Base-by-base conservation (phyloP, 2,113 vertebrate genomes). In the Maccullochella peelii region DNA sequence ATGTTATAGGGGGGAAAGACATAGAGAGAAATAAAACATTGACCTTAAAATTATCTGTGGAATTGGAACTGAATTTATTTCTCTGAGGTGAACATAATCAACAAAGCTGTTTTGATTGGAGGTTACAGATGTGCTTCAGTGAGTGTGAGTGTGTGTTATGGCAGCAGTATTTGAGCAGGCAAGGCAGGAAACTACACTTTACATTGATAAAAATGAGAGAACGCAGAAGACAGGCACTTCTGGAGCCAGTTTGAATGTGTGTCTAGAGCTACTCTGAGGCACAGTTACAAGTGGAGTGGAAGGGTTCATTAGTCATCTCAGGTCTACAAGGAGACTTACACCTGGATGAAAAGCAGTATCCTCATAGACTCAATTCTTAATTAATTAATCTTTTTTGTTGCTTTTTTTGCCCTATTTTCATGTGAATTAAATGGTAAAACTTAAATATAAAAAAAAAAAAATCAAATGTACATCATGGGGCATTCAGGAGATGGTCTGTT, bases 291-390 rank as follows among this genome's bases (percentile, higher is more conserved):
- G 62, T 65, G 70, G 25, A 76, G 62, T 55, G 61, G 59, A 62
- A 72, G 58, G 73, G 75, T 88, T 82, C 75, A 88, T 86, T 77
- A 85, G 55, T 82, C 21, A 67, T 25, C 49, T 16, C 30, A 44
- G 58, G n/a, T 55, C 70, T 54, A 54, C 15, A 1, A 76, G 67
- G 63, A 77, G 54, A 72, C 54, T 20, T 6, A 54, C 4, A 62
- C 75, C 65, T 52, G 47, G 38, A 57, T 5, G 18, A 79, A n/a
- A 15, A 49, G 49, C 27, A 11, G n/a, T 5, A 8, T 65, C 71
- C 25, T 67, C 62, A n/a, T 1, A 10, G 23, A 63, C 11, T n/a
- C n/a, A n/a, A n/a, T n/a, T n/a, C n/a, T n/a, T n/a, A n/a, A n/a
- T n/a, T n/a, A n/a, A n/a, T n/a, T n/a, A n/a, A n/a, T n/a, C n/a